Base-by-base conservation (phyloP, 1,140 invertebrate genomes). In the Drosophila punjabiensis region DNA sequence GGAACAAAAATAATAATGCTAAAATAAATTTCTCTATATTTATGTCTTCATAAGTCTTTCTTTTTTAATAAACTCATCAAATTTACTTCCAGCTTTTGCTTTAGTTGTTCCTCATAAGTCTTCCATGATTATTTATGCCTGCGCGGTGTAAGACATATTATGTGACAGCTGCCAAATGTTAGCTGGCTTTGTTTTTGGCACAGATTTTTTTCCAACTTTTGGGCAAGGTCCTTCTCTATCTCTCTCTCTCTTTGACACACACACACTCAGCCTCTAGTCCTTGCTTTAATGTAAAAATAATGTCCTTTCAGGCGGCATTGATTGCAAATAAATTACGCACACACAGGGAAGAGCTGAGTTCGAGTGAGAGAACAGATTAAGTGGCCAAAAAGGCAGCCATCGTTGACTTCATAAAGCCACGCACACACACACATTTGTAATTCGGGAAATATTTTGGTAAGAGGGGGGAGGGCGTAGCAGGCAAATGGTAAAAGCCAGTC, bases 321-420 rank as follows among this genome's bases (percentile, higher is more conserved):
- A 89, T 89, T 85, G 87, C 86, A 90, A 89, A 89, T 89, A 89
- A 90, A 89, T 89, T 82, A 89, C 85, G 78, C 69, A 81, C 68
- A 87, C 73, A 48, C 37, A 13, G 32, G 55, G 14, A 33, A 63
- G 16, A 45, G 58, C 59, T 33, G 39, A 47, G 41, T 47, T 37
- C 37, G 73, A 62, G 41, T 62, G 64, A 63, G 59, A 68, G 75
- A 78, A 77, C 73, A 83, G 85, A 88, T 88, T 89, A 89, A 88
- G 85, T 84, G 84, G 65, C 85, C 75, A 45, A 78, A 56, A 82
- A 74, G 20, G 73, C 52, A 61, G 48, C 62, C 58, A 64, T 43
- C 71, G 81, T 62, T 64, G 85, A 88, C 74, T 88, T 85, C 85
- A 88, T 88, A 81, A 84, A 81, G 77, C 60, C 59, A 61, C 41